Conservation (phyloP, 2,888 invertebrate species). For the Orchesellides sinensis region DNA sequence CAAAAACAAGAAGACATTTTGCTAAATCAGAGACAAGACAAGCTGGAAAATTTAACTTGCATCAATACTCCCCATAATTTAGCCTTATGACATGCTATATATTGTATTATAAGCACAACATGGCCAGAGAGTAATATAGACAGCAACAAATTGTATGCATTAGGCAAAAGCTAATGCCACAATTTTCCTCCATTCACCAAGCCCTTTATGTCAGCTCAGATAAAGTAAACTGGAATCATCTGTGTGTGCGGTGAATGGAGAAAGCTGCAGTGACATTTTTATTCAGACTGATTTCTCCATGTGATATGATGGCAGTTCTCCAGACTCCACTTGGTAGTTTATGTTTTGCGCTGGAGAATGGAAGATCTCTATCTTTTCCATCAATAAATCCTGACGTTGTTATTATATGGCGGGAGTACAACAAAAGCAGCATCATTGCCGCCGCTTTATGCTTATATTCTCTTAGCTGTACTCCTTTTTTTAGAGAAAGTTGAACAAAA, state of each 20-base stretch:
- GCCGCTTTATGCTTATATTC: no score
- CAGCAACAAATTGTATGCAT: constrained; percentile 22
- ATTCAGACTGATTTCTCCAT: neutral
- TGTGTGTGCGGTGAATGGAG: neutral
- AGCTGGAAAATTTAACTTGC: neutral
- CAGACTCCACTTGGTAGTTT: neutral
- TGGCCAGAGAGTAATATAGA: neutral
- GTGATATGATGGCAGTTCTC: neutral
- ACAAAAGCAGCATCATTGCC: neutral
- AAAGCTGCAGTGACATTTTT: neutral
- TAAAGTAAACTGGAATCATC: neutral
- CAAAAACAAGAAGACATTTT: neutral
- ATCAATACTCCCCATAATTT: neutral
- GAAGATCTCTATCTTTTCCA: constrained; percentile 2
- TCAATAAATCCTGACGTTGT: neutral
- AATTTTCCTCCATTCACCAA: constrained; percentile 14
- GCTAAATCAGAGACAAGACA: neutral
- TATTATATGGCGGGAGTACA: neutral
- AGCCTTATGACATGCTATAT: no score
- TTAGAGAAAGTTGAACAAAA: neutral
- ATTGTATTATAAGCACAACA: neutral
- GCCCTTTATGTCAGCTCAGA: neutral
- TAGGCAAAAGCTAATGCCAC: constrained; percentile 1
- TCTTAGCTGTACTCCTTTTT: no score
- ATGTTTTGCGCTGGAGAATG: neutral